A percentile compares a stretch with the other conserved stretches of the same genome.
Evolutionary conservation across 2,888 invertebrate genomes (phyloP).

Genomic region (Drosophila neutralis): DNA sequence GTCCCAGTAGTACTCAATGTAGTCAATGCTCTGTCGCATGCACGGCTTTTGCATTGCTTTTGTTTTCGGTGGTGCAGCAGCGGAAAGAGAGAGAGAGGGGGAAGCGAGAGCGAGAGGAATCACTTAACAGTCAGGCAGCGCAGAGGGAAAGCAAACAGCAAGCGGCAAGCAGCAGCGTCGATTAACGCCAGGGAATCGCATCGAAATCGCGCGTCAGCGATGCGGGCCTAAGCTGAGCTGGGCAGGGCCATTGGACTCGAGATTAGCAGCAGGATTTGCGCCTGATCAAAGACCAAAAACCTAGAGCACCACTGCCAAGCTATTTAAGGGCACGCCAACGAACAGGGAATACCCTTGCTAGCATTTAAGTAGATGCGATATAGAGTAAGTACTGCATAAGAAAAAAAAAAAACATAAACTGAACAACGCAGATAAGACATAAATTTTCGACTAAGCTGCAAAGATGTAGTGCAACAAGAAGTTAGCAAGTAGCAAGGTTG

Average conservation of each 20-base stretch:
- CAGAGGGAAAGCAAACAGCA: slow-evolving; percentile 2
- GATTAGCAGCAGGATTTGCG: slow-evolving; percentile 76
- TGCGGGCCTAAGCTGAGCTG: slow-evolving; percentile 54
- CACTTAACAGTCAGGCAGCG: slow-evolving; percentile 6
- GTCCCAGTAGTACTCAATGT: slow-evolving; percentile 54
- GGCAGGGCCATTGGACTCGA: slow-evolving; percentile 68
- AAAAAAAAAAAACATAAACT: neutral
- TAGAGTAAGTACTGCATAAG: neutral
- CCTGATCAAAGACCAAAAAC: slow-evolving; percentile 64
- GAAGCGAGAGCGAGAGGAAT: neutral
- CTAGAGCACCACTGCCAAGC: slow-evolving; percentile 43
- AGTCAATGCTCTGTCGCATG: slow-evolving; percentile 41
- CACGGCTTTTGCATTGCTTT: slow-evolving; percentile 61
- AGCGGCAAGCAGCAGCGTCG: slow-evolving; percentile 29
- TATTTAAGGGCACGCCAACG: neutral
- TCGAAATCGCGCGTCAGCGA: slow-evolving; percentile 48
- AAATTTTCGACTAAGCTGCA: neutral
- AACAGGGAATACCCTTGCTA: slow-evolving; percentile 6
- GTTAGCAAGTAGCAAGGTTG: neutral
- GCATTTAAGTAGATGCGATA: neutral
- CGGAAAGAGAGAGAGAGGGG: neutral
- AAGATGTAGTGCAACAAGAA: neutral
- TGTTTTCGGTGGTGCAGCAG: slow-evolving; percentile 57
- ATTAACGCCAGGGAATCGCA: slow-evolving; percentile 60
- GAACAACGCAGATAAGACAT: neutral